A percentile compares a stretch with the other conserved stretches of the same genome.
These are phyloP conservation scores for Megaceryle torquata DNA, from an alignment of 2,113 vertebrate genomes.

Conservation along the genomic window DNA sequence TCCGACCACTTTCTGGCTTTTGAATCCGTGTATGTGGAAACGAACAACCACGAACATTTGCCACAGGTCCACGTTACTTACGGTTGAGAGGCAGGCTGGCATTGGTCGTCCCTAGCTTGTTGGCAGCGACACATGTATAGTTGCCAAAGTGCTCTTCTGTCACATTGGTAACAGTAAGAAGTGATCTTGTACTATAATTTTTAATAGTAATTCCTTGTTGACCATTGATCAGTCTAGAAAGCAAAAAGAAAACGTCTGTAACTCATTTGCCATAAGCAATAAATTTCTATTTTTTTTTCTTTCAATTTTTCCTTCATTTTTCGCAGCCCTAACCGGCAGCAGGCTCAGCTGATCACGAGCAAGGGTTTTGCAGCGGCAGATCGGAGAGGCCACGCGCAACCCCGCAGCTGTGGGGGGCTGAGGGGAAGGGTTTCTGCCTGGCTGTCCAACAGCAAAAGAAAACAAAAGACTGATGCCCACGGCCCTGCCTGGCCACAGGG, in stretches of 20 bases:
- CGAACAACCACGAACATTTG: not conserved
- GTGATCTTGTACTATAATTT: slow-evolving; percentile 93
- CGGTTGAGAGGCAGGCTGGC: slow-evolving; percentile 95
- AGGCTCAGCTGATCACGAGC: no score
- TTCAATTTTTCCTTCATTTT: not conserved
- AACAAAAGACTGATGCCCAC: rapidly evolving
- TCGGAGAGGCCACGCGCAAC: rapidly evolving
- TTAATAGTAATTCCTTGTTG: slow-evolving; percentile 94
- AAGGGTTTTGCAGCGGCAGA: not conserved
- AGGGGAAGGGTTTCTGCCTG: not conserved
- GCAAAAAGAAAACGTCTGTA: slow-evolving; percentile 64
- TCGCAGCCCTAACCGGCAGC: not conserved
- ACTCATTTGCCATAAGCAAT: slow-evolving; percentile 13
- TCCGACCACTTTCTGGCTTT: not conserved
- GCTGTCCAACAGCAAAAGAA: rapidly evolving
- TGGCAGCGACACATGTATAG: slow-evolving; percentile 96
- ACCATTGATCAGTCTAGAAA: slow-evolving; percentile 90
- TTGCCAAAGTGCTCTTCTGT: slow-evolving; percentile 99
- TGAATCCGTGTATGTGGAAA: not conserved
- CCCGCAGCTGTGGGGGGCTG: not conserved
- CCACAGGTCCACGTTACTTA: slow-evolving; percentile 80
- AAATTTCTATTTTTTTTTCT: no score
- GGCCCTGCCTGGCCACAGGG: not conserved
- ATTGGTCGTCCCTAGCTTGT: slow-evolving; percentile 93
- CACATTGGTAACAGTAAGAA: slow-evolving; percentile 96